Conservation (phyloP, 2,797 vertebrate species). For the Ctenopoma multispine region DNA sequence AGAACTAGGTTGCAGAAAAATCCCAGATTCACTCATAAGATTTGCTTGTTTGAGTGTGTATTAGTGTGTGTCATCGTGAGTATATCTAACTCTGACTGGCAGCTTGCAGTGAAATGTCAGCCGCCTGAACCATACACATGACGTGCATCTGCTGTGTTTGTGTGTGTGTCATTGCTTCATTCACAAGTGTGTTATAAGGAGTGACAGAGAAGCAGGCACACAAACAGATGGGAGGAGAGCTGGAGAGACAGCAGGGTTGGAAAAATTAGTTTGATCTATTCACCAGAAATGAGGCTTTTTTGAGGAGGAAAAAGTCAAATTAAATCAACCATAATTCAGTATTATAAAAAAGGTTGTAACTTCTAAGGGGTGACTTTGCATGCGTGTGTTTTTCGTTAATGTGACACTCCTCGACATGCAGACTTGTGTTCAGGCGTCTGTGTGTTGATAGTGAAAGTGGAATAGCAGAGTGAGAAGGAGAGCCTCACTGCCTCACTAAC, state of each 20-base stretch:
- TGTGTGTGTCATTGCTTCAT: constrained; percentile 41
- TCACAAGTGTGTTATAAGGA: constrained; percentile 46
- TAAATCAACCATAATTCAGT: too few species aligned
- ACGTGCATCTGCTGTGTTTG: constrained; percentile 25
- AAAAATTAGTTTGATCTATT: constrained; percentile 35
- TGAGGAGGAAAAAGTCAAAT: neutral
- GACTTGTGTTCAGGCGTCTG: neutral
- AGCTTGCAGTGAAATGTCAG: constrained; percentile 64
- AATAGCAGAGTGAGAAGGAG: neutral
- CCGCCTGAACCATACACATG: constrained; percentile 51
- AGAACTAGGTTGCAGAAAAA: constrained; percentile 39
- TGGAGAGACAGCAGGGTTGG: constrained; percentile 31
- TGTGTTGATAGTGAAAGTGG: neutral
- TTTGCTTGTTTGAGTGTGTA: constrained; percentile 24
- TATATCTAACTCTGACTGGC: constrained; percentile 40
- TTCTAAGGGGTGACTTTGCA: neutral
- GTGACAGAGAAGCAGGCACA: constrained; percentile 51
- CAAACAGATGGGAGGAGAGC: constrained; percentile 43
- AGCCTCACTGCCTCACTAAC: neutral
- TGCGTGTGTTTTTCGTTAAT: neutral
- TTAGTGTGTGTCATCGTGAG: constrained; percentile 7
- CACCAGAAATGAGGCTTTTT: too few species aligned
- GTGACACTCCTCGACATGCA: neutral
- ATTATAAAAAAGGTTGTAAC: too few species aligned
- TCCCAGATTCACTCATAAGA: constrained; percentile 38